Conservation (phyloP, 2,113 vertebrate species). For the Poecile atricapillus region DNA sequence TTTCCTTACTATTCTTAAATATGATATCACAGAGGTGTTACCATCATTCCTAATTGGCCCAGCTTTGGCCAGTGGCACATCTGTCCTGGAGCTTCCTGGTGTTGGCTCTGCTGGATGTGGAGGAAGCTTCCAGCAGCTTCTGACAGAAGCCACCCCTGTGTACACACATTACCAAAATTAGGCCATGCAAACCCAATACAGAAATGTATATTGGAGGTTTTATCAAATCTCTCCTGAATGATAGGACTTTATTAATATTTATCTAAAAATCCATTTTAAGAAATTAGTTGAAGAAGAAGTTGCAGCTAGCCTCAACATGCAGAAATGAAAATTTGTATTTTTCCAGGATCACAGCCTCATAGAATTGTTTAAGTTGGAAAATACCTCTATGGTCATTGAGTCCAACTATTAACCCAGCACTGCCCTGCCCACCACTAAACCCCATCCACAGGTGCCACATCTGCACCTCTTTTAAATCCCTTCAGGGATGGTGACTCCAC, state of each 20-base stretch:
- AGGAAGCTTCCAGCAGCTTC: background rate
- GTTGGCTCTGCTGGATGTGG: background rate
- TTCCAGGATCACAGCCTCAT: background rate
- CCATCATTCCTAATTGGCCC: background rate
- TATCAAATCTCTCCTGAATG: background rate
- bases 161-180: background rate
- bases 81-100: background rate
- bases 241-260: background rate
- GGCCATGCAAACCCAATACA: rapidly evolving
- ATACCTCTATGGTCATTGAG: background rate
- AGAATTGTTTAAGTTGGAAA: background rate
- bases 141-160: background rate
- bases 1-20: background rate
- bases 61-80: background rate
- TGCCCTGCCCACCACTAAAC: background rate
- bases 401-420: background rate
- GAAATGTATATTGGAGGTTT: background rate
- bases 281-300: background rate
- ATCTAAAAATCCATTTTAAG: background rate
- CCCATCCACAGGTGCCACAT: rapidly evolving
- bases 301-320: background rate
- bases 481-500: background rate
- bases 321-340: background rate
- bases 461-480: rapidly evolving
- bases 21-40: background rate